Percentiles rank a stretch among this genome's conserved stretches.
These are phyloP conservation scores for Diuraphis noxia DNA, from an alignment of 1,140 invertebrate species.

Conservation along the genomic window DNA sequence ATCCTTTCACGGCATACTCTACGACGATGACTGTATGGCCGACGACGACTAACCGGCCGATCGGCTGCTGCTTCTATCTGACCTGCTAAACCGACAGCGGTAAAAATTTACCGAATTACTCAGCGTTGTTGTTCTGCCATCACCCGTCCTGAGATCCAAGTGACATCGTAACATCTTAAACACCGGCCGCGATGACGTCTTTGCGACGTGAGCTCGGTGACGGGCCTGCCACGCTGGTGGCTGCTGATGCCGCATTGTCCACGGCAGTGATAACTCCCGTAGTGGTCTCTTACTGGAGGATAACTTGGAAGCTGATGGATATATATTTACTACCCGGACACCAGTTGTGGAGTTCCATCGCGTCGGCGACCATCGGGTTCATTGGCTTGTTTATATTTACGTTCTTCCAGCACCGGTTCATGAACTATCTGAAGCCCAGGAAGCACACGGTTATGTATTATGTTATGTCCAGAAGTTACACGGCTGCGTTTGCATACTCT, in stretches of 20 bases:
- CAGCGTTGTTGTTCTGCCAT: background rate
- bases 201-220: constrained; percentile 61
- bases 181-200: constrained; percentile 58
- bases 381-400: constrained; percentile 71
- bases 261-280: constrained; percentile 74
- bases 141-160: no score
- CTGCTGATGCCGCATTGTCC: constrained; percentile 74
- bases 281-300: constrained; percentile 83
- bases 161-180: background rate
- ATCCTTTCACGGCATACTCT: background rate
- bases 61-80: background rate
- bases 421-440: constrained; percentile 68
- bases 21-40: background rate
- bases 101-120: background rate
- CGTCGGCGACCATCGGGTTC: constrained; percentile 72
- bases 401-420: constrained; percentile 68
- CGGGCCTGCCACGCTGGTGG: constrained; percentile 63
- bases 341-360: constrained; percentile 65
- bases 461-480: constrained; percentile 73
- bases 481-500: constrained; percentile 72
- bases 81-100: background rate
- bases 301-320: constrained; percentile 80
- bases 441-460: constrained; percentile 69
- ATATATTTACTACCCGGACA: constrained; percentile 69
- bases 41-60: background rate